phyloP scores from a whole-genome alignment of 2,888 invertebrate genomes.

The Ditula angustiorana region DNA sequence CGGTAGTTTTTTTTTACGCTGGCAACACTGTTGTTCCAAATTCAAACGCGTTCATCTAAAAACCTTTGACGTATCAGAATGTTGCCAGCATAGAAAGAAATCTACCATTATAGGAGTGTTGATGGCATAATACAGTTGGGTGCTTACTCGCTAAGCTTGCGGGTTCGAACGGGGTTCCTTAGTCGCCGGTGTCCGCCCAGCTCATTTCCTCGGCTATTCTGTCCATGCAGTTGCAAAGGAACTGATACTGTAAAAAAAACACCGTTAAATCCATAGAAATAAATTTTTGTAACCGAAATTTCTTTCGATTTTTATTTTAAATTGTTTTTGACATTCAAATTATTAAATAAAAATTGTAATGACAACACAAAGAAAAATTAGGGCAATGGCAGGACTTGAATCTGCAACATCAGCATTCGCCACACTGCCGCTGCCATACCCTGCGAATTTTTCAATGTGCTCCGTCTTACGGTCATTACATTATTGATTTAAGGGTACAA shows the following conservation, averaged over 20 bases:
- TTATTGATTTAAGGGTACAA: too few species aligned
- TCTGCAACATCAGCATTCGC: too few species aligned
- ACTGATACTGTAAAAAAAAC: conserved; percentile 90
- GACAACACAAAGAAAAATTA: too few species aligned
- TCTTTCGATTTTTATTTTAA: too few species aligned
- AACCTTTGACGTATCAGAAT: neutral
- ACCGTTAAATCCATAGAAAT: too few species aligned
- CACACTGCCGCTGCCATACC: too few species aligned
- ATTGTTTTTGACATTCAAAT: too few species aligned
- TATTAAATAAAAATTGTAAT: too few species aligned
- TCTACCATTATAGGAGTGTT: conserved; percentile 31
- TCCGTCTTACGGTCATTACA: too few species aligned
- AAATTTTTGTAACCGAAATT: neutral
- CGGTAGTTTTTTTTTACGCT: conserved; percentile 27
- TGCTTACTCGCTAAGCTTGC: conserved; percentile 43
- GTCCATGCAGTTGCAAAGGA: conserved; percentile 97
- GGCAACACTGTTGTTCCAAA: conserved; percentile 33
- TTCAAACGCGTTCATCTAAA: neutral
- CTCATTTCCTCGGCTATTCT: conserved; percentile 96
- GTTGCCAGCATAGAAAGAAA: conserved; percentile 14
- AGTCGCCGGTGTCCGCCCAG: conserved; percentile 94
- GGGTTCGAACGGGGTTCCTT: conserved; percentile 59
- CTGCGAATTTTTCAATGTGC: too few species aligned
- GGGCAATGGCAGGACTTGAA: too few species aligned
- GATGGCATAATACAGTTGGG: conserved; percentile 47